Conservation (phyloP, 2,888 invertebrate species). For the Amaurobius ferox region DNA sequence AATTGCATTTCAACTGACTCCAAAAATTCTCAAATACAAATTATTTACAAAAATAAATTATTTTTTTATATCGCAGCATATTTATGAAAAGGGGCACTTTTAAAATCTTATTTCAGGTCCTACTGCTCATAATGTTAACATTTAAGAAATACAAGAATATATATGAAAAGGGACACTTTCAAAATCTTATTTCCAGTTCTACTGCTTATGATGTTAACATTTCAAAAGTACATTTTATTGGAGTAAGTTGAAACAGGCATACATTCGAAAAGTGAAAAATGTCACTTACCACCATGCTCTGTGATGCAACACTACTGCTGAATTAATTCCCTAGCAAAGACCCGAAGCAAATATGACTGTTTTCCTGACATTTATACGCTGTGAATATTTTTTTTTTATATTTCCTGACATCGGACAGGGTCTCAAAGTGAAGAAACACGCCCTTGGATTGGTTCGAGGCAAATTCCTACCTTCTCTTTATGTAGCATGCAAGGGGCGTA, state of each 20-base stretch:
- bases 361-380: slow-evolving; percentile 1
- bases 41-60: too few species aligned
- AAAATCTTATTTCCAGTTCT: too few species aligned
- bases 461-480: slow-evolving; percentile 70
- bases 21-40: too few species aligned
- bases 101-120: too few species aligned
- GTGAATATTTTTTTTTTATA: slow-evolving; percentile 9
- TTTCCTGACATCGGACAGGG: slow-evolving; percentile 25
- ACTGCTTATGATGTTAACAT: too few species aligned
- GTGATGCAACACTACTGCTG: not conserved
- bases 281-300: slow-evolving; percentile 11
- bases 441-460: slow-evolving; percentile 47
- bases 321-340: not conserved
- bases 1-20: too few species aligned
- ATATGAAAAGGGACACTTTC: too few species aligned
- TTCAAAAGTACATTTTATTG: not conserved
- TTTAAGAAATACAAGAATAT: too few species aligned
- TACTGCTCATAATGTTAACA: too few species aligned
- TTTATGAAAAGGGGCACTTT: too few species aligned
- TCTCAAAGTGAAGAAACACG: slow-evolving; percentile 52
- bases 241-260: slow-evolving; percentile 5
- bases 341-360: not conserved
- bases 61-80: too few species aligned
- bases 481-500: slow-evolving; percentile 66
- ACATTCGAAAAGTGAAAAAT: slow-evolving; percentile 12